Evolutionary conservation across 2,797 vertebrate species (phyloP), one percentile per base, ranked within the genome.

Genomic region (Acrossocheilus wenchowensis): DNA sequence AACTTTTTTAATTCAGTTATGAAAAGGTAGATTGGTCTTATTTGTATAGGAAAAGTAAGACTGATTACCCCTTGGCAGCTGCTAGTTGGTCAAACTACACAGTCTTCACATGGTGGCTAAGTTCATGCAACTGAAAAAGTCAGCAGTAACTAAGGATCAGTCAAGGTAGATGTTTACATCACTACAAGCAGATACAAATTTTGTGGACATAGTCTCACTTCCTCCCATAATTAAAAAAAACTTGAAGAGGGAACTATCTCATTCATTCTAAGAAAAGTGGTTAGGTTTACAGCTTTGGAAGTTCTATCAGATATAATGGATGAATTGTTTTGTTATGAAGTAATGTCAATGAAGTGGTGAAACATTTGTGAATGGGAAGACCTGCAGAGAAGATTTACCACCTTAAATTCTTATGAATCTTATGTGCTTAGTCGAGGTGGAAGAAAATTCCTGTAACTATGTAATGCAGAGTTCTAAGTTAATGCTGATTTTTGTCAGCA

Each of bases 221-320:
- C 90, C 89, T 84, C 78, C 4, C 1, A n/a, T 9, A 3, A 64
- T 3, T 17, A 34, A 78, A 60, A 85, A 60, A 85, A 64, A 84
- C 48, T 84, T 90, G 60, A 90, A 85, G 87, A 89, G 86, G 89
- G 86, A 91, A 89, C 54, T 19, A 52, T 82, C 73, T 48, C 23
- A 43, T 69, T 64, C 48, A 78, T 60, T 88, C 78, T 80, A 89
- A 77, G 82, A 77, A 82, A 36, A 17, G 36, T 41, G 45, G 30
- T 21, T 43, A 19, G 19, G 7, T 36, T 84, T 26, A 30, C 17
- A 82, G 34, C 45, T 62, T 21, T 75, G 86, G 87, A 88, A 91
- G 72, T 90, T 89, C 74, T 88, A 48, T 34, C 7, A 8, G 7
- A 78, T 50, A 71, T 21, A 78, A 82, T 39, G 26, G 17, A 5